Base-by-base conservation (phyloP, 2,888 invertebrate species). In the Epinotia brunnichana region DNA sequence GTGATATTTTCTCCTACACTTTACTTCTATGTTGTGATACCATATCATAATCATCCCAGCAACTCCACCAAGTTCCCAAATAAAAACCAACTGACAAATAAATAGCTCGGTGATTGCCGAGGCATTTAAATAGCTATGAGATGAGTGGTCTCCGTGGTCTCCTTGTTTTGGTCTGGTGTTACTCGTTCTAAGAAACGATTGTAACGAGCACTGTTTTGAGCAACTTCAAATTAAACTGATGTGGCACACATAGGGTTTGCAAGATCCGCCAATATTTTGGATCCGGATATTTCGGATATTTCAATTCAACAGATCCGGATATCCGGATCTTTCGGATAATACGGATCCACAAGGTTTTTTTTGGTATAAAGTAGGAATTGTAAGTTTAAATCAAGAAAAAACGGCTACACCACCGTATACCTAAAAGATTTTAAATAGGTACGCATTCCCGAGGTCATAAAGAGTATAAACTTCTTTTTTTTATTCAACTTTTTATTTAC, bases 101-200 rank as follows among this genome's bases (percentile, higher is more conserved):
- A 63, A 29, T 51, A 29, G 13, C 5, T 35, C 3, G 35, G 19
- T 53, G 15, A 63, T 48, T 41, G 41, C 59, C 21, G 13, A 4
- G 19, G 51, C 15, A 35, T 53, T 35, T 35, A 35, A 48, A 51
- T 29, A 19, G 13, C 13, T 17, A 35, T 53, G 53, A 53, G 53
- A 35, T 63, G 53, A 53, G 35, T 13, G 15, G 13, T 17, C 51
- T 19, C 53, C 53, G 35, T 13, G 15, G 13, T 17, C 51, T 19
- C 53, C 53, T 63, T 63, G 35, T 63, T 51, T 35, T 13, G 13
- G 3, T 15, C n/a, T 9, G 53, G n/a, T 5, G 15, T 17, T 51
- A 35, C 19, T 35, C 51, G 3, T 63, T 35, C 53, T 63, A 35
- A 63, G 63, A 63, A 63, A 35, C 35, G 17, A 11, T 63, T 35